phyloP scores from a whole-genome alignment of 2,113 vertebrate species.

The Boulengeromyrus knoepffleri region DNA sequence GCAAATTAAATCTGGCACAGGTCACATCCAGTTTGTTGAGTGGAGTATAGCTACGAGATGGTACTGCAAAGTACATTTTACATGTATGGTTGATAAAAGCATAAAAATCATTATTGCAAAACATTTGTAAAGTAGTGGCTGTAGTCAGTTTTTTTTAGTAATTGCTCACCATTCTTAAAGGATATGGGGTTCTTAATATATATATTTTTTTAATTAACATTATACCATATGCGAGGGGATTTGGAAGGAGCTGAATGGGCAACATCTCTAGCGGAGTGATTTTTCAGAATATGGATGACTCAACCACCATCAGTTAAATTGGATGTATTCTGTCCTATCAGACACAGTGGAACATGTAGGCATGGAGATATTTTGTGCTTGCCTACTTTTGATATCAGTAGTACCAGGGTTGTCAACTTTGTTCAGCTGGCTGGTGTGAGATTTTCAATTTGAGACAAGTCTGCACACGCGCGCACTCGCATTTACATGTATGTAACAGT shows the following conservation, averaged over 20 bases:
- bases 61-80: not conserved
- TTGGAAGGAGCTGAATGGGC: not conserved
- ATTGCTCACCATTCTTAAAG: not conserved
- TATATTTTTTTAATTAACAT: too few relatives aligned
- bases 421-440: too few relatives aligned
- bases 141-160: not conserved
- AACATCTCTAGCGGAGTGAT: not conserved
- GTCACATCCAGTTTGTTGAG: not conserved
- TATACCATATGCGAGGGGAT: not conserved
- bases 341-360: not conserved
- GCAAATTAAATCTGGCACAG: not conserved
- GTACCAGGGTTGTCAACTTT: not conserved
- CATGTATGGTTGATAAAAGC: not conserved
- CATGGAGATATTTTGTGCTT: not conserved
- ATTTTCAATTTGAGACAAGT: too few relatives aligned
- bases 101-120: not conserved
- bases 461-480: too few relatives aligned
- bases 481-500: too few relatives aligned
- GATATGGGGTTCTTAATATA: not conserved
- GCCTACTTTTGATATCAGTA: not conserved
- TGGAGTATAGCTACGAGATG: not conserved
- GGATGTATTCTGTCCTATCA: not conserved
- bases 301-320: not conserved
- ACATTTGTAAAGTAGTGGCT: not conserved
- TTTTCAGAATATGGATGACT: not conserved